These are phyloP conservation scores for Sylvilagus floridanus DNA, from an alignment of 2,797 vertebrate genomes.

Conservation along the genomic window DNA sequence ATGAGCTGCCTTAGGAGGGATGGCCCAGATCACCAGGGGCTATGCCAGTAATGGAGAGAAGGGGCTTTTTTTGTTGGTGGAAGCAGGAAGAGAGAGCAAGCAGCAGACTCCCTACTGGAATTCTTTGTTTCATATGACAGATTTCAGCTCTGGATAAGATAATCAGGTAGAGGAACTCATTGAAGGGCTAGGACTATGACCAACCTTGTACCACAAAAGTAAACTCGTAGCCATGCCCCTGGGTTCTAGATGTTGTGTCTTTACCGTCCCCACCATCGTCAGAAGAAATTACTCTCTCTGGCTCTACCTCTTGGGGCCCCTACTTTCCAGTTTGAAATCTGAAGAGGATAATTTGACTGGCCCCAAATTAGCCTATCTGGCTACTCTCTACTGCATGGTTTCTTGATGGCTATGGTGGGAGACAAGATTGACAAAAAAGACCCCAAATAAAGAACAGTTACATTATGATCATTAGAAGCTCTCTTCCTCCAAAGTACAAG, in stretches of 20 bases:
- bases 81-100: neutral
- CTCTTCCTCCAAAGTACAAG: too few species aligned
- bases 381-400: neutral
- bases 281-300: neutral
- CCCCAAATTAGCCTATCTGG: neutral
- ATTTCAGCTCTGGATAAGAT: neutral
- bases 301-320: neutral
- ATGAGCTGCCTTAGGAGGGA: neutral
- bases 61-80: neutral
- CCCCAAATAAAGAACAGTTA: neutral
- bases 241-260: neutral
- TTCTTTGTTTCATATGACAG: neutral
- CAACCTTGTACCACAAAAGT: neutral
- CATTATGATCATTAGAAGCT: neutral
- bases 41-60: neutral
- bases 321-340: neutral
- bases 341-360: neutral
- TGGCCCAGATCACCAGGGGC: neutral
- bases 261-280: neutral
- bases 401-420: neutral
- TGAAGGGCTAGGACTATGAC: neutral
- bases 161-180: neutral
- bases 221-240: neutral
- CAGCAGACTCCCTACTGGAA: neutral
- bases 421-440: neutral